Evolutionary conservation across 2,797 vertebrate genomes (phyloP), one percentile per base, ranked within the genome.

Genomic region (Megalops cyprinoides): DNA sequence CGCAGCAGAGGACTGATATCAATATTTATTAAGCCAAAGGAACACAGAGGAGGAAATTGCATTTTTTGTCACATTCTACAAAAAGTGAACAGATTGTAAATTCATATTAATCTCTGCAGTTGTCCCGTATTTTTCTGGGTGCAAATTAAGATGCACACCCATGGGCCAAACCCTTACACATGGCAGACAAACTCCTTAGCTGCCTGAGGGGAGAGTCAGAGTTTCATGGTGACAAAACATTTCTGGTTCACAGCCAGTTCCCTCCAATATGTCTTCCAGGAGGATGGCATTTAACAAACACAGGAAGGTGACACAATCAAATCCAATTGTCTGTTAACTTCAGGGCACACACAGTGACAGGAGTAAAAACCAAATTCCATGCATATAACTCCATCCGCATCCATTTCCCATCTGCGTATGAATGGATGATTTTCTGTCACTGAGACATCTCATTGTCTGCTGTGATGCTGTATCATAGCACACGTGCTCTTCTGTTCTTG

Each of bases 51-150:
- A 12, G 55, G 71, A 80, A 75, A 80, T 80, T 48, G 79, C 73
- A n/a, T n/a, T 80, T 80, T 73, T 55, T 79, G 15, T 51, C 37
- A 71, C 79, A 46, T 67, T 37, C 23, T 58, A 67, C 78, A 14
- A 3, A 39, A 67, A 79, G 48, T 44, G 73, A 60, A 80, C 79
- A 80, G 73, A 75, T 75, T 75, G 73, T 62, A 55, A 80, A 80
- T 80, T 76, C 73, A 76, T 81, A 75, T 76, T 20, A 60, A 56
- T 81, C 44, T 62, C 56, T 31, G 37, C 56, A 44, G n/a, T 74
- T 74, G 44, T 39, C 39, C 67, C 25, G 6, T 12, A 42, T 25
- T 74, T 46, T 46, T 55, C 53, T 56, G 18, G 20, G 39, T 28
- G n/a, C 56, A 62, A 78, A 62, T 62, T 39, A 78, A 28, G 56